These are phyloP conservation scores for Erythrocercus mccallii DNA, from an alignment of 2,113 vertebrate genomes.

Conservation along the genomic window DNA sequence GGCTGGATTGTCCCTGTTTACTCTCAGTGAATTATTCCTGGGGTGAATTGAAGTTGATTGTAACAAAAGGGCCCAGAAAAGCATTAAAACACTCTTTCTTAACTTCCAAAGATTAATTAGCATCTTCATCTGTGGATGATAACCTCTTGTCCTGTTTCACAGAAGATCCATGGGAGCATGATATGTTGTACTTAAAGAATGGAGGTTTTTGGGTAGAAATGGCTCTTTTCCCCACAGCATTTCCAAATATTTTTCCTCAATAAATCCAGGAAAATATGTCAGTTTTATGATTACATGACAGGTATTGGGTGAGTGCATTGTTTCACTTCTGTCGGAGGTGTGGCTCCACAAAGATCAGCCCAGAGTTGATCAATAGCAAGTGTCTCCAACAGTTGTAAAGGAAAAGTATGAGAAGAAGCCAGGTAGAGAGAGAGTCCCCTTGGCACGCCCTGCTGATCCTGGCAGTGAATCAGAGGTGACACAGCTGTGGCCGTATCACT, in stretches of 20 bases:
- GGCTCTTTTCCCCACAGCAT: fast-evolving
- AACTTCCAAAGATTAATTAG: neutral
- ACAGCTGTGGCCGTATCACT: fast-evolving
- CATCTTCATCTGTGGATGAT: neutral
- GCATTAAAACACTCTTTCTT: neutral
- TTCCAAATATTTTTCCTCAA: neutral
- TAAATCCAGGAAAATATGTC: neutral
- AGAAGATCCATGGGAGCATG: neutral
- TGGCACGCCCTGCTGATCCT: neutral
- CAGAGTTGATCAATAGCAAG: neutral
- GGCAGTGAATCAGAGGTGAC: neutral
- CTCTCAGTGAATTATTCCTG: neutral
- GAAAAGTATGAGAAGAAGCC: neutral
- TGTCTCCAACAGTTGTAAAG: neutral
- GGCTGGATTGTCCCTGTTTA: neutral
- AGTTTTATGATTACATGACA: neutral
- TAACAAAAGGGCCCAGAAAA: neutral
- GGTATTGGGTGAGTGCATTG: fast-evolving
- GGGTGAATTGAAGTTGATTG: neutral
- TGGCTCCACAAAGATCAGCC: neutral
- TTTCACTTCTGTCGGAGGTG: neutral
- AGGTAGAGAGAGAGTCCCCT: neutral
- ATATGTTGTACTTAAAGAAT: neutral
- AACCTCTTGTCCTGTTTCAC: neutral
- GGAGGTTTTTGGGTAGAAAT: neutral